Evolutionary conservation across 2,888 invertebrate species (phyloP).

Genomic region (Pedicia rivosa): DNA sequence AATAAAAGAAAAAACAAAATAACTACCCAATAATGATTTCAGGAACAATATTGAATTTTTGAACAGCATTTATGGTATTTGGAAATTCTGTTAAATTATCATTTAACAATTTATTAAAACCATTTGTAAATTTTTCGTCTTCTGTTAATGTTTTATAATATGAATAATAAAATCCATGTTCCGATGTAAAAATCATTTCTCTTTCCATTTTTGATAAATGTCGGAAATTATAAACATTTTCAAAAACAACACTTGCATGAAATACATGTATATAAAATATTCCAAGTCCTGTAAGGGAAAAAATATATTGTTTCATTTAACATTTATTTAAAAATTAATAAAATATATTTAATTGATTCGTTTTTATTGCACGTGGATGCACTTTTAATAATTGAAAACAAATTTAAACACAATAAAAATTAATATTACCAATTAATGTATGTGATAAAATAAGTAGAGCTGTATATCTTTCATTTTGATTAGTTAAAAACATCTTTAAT

Average conservation of each 20-base stretch:
- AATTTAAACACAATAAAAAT: too few relatives aligned
- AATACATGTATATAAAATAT: conserved; percentile 43
- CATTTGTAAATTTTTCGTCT: conserved; percentile 41
- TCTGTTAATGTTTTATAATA: conserved; percentile 72
- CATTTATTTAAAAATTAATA: too few relatives aligned
- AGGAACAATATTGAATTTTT: conserved; percentile 70
- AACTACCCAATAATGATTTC: conserved; percentile 43
- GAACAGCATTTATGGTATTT: conserved; percentile 60
- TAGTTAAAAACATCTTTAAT: too few relatives aligned
- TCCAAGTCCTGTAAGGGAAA: conserved; percentile 39
- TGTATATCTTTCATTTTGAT: too few relatives aligned
- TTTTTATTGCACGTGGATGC: too few relatives aligned
- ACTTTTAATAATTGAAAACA: too few relatives aligned
- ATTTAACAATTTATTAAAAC: conserved; percentile 44
- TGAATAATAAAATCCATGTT: conserved; percentile 82
- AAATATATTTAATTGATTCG: too few relatives aligned
- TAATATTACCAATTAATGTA: too few relatives aligned
- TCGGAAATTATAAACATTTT: conserved; percentile 70
- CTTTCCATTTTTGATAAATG: conserved; percentile 68
- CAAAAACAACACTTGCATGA: conserved; percentile 55
- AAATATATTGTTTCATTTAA: too few relatives aligned
- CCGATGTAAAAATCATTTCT: conserved; percentile 72
- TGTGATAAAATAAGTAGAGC: too few relatives aligned
- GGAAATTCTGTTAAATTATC: conserved; percentile 72
- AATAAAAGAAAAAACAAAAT: conserved; percentile 30